Conservation (phyloP, 2,113 vertebrate species). For the Forbesichthys agassizii region DNA sequence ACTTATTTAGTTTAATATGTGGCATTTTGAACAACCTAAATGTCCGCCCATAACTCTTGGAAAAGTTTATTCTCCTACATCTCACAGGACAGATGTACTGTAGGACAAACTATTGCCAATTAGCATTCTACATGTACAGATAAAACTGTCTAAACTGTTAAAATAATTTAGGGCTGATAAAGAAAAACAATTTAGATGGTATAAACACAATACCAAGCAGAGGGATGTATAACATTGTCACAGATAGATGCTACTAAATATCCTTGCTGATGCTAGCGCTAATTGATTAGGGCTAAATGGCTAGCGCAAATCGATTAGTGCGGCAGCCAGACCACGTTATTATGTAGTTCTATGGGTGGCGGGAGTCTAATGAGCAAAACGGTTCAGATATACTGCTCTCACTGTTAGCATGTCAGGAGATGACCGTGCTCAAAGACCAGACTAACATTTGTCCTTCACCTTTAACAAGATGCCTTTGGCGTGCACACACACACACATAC, state of each 20-base stretch:
- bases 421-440: slow-evolving; percentile 43
- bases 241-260: slow-evolving; percentile 29
- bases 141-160: not conserved
- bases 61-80: not conserved
- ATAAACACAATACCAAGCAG: slow-evolving; percentile 23
- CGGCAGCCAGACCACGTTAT: slow-evolving; percentile 23
- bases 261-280: slow-evolving; percentile 39
- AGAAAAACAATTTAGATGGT: not conserved
- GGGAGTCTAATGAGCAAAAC: slow-evolving; percentile 43
- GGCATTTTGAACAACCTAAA: not conserved
- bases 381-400: slow-evolving; percentile 38
- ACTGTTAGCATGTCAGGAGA: slow-evolving; percentile 36
- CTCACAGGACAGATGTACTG: slow-evolving; percentile 7
- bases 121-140: not conserved
- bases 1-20: no score
- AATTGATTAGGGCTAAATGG: not conserved
- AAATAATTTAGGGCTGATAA: not conserved
- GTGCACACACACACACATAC: not conserved
- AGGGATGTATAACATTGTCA: slow-evolving; percentile 8
- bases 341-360: slow-evolving; percentile 15
- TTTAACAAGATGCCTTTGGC: slow-evolving; percentile 21
- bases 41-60: not conserved
- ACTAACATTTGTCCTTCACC: slow-evolving; percentile 18
- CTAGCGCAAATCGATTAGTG: not conserved
- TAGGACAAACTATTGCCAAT: slow-evolving; percentile 1